Conservation (phyloP, 30 jellyfish, hydroid and myxozoan genomes). For the Pseudorhiza aurosa region DNA sequence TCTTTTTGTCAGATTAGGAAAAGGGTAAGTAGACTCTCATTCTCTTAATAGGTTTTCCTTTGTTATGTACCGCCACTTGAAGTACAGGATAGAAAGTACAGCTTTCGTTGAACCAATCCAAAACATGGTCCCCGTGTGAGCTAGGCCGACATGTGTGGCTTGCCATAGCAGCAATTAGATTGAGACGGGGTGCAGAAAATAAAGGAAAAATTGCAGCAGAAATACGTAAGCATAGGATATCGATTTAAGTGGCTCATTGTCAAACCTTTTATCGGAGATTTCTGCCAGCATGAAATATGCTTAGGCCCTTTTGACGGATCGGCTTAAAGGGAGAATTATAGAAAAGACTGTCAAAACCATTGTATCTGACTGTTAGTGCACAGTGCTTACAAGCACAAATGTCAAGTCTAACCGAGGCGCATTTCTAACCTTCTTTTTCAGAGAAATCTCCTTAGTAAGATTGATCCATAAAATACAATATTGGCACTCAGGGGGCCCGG, state of each 20-base stretch:
- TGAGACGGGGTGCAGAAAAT: constrained; percentile 1
- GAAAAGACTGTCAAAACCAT: constrained; percentile 29
- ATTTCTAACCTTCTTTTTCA: constrained; percentile 12
- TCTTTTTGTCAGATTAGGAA: neutral
- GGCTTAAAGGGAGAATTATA: constrained; percentile 22
- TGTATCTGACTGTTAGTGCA: constrained; percentile 28
- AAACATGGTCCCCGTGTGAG: too few species aligned
- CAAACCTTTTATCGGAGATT: constrained; percentile 26
- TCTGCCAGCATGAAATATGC: constrained; percentile 47
- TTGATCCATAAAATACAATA: constrained; percentile 47
- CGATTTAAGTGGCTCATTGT: constrained; percentile 50
- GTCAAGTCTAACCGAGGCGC: constrained; percentile 57
- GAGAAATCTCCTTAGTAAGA: constrained; percentile 18
- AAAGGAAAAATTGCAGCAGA: neutral
- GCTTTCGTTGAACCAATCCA: too few species aligned
- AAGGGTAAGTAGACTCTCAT: constrained; percentile 6
- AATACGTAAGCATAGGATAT: constrained; percentile 10
- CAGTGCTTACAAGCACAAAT: constrained; percentile 12
- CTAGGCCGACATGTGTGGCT: too few species aligned
- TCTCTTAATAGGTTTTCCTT: constrained; percentile 24
- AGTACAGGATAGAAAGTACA: neutral
- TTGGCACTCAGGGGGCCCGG: constrained; percentile 43
- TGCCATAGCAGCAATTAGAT: too few species aligned
- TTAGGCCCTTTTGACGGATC: constrained; percentile 51
- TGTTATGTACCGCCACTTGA: constrained; percentile 24